Evolutionary conservation across 2,113 vertebrate genomes (phyloP).

Genomic region (Falcunculus frontatus): DNA sequence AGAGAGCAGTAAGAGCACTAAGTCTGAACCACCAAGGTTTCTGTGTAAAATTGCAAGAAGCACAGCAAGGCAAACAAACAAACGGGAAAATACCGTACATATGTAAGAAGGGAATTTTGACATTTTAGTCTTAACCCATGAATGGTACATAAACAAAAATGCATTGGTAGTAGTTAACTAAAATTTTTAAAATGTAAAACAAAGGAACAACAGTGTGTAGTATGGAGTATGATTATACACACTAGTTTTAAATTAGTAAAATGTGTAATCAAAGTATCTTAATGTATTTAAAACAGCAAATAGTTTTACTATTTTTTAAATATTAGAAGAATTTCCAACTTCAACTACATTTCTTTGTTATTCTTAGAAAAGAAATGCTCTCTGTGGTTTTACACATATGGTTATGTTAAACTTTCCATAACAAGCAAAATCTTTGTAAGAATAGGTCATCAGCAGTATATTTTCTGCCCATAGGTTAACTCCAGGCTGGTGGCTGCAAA

Average conservation of each 20-base stretch:
- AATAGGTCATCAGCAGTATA: not conserved
- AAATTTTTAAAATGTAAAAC: not conserved
- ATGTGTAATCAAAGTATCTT: not conserved
- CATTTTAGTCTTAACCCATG: not conserved
- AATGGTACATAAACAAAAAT: not conserved
- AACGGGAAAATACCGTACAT: not conserved
- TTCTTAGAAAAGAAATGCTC: not conserved
- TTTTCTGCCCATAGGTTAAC: not conserved
- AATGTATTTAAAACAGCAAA: not conserved
- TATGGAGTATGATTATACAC: not conserved
- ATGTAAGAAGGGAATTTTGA: not conserved
- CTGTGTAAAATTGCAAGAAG: not conserved
- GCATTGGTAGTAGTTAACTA: not conserved
- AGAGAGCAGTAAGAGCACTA: not conserved
- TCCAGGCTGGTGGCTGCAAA: not conserved
- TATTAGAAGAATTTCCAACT: not conserved
- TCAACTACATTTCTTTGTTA: not conserved
- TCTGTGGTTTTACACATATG: conserved; percentile 1
- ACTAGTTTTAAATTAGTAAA: not conserved
- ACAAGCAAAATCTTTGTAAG: not conserved
- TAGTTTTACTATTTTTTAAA: not conserved
- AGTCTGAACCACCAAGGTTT: not conserved
- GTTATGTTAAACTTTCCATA: not conserved
- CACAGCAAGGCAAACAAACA: not conserved
- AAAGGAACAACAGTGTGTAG: not conserved